Percentiles rank a stretch among this genome's conserved stretches.
phyloP scores from a whole-genome alignment of 2,888 invertebrate genomes.

The Lepidocyrtoides sp. region DNA sequence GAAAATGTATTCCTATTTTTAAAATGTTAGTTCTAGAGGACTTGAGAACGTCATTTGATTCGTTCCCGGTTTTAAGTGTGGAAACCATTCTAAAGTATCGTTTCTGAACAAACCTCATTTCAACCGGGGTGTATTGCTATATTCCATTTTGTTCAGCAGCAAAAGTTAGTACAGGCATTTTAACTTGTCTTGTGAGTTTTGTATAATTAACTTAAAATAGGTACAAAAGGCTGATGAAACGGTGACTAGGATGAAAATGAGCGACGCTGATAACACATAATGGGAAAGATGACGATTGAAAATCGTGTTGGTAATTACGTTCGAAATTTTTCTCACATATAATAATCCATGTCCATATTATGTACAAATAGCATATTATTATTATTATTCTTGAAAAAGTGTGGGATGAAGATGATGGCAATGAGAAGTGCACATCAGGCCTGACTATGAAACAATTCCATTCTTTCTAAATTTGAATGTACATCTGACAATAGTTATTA shows the following conservation, averaged over 20 bases:
- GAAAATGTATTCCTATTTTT: too few relatives aligned
- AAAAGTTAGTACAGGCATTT: too few relatives aligned
- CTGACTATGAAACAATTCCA: constrained; percentile 49
- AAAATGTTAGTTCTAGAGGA: too few relatives aligned
- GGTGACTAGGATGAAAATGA: constrained; percentile 24
- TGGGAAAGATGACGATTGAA: constrained; percentile 66
- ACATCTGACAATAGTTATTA: constrained; percentile 72
- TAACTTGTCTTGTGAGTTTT: background rate
- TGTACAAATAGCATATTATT: constrained; percentile 33
- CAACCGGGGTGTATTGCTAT: too few relatives aligned
- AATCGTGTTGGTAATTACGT: constrained; percentile 63
- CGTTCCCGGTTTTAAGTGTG: too few relatives aligned
- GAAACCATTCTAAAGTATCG: too few relatives aligned
- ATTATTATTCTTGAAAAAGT: constrained; percentile 12
- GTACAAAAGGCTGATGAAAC: constrained; percentile 14
- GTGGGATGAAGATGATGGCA: constrained; percentile 71
- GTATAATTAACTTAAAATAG: too few relatives aligned
- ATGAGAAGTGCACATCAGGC: constrained; percentile 46
- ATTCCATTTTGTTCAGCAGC: too few relatives aligned
- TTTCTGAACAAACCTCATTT: too few relatives aligned
- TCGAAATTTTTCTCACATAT: constrained; percentile 23
- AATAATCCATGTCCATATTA: background rate
- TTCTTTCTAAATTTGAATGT: constrained; percentile 57
- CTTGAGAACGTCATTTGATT: too few relatives aligned
- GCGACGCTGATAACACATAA: constrained; percentile 20